Conservation (phyloP, 1,140 invertebrate species). For the Cotesia glomerata region DNA sequence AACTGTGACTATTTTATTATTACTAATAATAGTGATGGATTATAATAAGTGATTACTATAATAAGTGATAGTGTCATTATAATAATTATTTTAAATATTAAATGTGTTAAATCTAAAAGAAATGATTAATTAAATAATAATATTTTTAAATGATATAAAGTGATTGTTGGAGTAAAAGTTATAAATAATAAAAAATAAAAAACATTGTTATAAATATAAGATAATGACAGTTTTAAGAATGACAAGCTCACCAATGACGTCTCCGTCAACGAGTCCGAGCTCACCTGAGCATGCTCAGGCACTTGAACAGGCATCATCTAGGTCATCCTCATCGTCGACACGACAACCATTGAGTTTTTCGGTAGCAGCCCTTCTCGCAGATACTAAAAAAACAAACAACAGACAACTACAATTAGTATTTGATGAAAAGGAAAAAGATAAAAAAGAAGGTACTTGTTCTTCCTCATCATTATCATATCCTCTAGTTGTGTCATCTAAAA, state of each 20-base stretch:
- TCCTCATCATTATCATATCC: background rate
- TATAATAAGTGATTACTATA: no score
- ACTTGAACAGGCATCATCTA: conserved; percentile 37
- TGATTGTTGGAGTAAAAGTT: background rate
- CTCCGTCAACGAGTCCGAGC: conserved; percentile 52
- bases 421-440: background rate
- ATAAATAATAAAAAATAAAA: background rate
- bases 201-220: background rate
- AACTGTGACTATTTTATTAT: no score
- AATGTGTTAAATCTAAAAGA: background rate
- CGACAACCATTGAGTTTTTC: conserved; percentile 61
- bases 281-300: conserved; percentile 46
- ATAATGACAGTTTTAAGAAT: conserved; percentile 61
- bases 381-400: conserved; percentile 45
- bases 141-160: background rate
- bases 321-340: conserved; percentile 41
- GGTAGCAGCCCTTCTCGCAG: conserved; percentile 61
- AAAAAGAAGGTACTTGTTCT: background rate
- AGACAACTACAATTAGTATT: background rate
- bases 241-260: conserved; percentile 53
- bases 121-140: background rate
- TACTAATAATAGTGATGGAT: no score
- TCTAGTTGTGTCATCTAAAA: background rate
- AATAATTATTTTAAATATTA: background rate
- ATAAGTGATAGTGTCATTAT: no score